These are phyloP conservation scores for chimpanzee (Pan troglodytes) DNA, from an alignment of 2,113 vertebrate species.

Conservation along the genomic window NHGRI_mPanTro3-v2.1_pri NC_072398.2:57845001-57845500, in stretches of 20 bases:
- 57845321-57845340: background rate
- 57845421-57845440: background rate
- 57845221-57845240: background rate
- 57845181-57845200: too few relatives aligned
- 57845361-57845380: background rate
- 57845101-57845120: too few relatives aligned
- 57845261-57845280: background rate
- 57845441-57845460: background rate
- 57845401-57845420: background rate
- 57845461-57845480: background rate
- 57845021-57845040: too few relatives aligned
- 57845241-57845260: background rate
- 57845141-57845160: too few relatives aligned
- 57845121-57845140: too few relatives aligned
- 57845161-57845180: too few relatives aligned
- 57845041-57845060: too few relatives aligned
- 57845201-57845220: background rate
- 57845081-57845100: too few relatives aligned
- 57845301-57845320: conserved; percentile 16
- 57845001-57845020: too few relatives aligned
- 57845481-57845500: background rate
- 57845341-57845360: background rate
- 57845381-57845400: background rate
- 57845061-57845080: too few relatives aligned
- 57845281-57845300: background rate